Evolutionary conservation across 1,140 invertebrate genomes (phyloP), one percentile per base, ranked within the genome.

Genomic region (Tachypleus tridentatus): DNA sequence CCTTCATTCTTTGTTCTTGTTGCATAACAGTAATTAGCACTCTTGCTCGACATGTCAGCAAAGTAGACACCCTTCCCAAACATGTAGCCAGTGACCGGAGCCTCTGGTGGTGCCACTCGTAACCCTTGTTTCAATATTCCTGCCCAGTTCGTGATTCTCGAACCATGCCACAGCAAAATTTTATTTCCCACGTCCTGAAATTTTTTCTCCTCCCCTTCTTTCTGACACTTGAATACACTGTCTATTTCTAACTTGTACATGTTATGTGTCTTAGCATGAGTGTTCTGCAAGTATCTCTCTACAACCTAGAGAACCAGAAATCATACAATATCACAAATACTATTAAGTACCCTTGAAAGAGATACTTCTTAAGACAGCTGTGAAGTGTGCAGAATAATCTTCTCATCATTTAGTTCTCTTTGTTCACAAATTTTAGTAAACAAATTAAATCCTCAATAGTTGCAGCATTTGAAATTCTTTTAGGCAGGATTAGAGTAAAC

Each of bases 11-110:
- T 77, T 49, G 68, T 65, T 56, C 74, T 74, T 9, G 73, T 76
- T 10, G 81, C 77, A 60, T 74, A 73, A 70, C 83, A 84, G 72
- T 84, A 84, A 72, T 85, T 84, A n/a, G 83, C 83, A 72, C 81
- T 82, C 72, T 84, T 85, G 52, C 78, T 80, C 5, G 80, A 78
- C 77, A 82, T 82, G 72, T 85, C 84, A 49, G 83, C 83, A 74
- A 85, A 84, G 72, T 85, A 85, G 51, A 85, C 74, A 58, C 76
- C 76, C 67, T 77, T 77, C 3, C 76, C 76, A 73, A 84, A 85
- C 83, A 84, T 84, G 73, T 83, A 83, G 7, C 82, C 82, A 73
- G 77, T 77, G 29, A 66, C 67, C 51, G 79, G 80, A 6, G 80
- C 80, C 72, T 82, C 80, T 3, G 78, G 79, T 51, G 80, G 80